phyloP scores from a whole-genome alignment of 30 jellyfish, hydroid and myxozoan species.

The Aurelia sp. region DNA sequence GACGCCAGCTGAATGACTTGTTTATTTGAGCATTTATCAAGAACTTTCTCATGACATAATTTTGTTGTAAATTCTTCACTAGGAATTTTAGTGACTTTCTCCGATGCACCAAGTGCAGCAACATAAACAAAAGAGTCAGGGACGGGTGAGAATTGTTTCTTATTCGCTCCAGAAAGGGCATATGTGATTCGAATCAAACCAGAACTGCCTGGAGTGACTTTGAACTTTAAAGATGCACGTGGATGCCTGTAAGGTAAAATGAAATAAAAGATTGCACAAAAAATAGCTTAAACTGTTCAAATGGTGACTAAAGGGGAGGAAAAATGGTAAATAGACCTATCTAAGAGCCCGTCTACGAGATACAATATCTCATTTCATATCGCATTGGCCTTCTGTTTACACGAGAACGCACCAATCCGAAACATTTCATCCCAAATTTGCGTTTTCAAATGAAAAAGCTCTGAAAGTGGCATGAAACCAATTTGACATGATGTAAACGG shows the following conservation, averaged over 20 bases:
- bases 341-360: too few relatives aligned
- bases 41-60: constrained; percentile 27
- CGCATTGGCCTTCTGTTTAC: too few relatives aligned
- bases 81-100: constrained; percentile 32
- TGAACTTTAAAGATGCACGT: constrained; percentile 37
- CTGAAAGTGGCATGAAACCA: too few relatives aligned
- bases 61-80: neutral
- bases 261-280: too few relatives aligned
- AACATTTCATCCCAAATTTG: too few relatives aligned
- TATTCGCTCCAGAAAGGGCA: constrained; percentile 49
- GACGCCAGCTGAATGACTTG: constrained; percentile 37
- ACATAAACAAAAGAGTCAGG: constrained; percentile 54
- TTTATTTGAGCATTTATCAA: constrained; percentile 57
- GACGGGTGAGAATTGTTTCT: constrained; percentile 14
- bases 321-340: too few relatives aligned
- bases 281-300: too few relatives aligned
- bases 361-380: too few relatives aligned
- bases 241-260: constrained; percentile 17
- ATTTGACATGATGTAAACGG: too few relatives aligned
- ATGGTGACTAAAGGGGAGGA: too few relatives aligned
- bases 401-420: too few relatives aligned
- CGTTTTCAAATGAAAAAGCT: too few relatives aligned
- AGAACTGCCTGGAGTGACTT: constrained; percentile 33
- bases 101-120: constrained; percentile 46
- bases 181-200: constrained; percentile 58